Conservation (phyloP, 2,888 invertebrate species). For the Callyntrura guangdongensis region DNA sequence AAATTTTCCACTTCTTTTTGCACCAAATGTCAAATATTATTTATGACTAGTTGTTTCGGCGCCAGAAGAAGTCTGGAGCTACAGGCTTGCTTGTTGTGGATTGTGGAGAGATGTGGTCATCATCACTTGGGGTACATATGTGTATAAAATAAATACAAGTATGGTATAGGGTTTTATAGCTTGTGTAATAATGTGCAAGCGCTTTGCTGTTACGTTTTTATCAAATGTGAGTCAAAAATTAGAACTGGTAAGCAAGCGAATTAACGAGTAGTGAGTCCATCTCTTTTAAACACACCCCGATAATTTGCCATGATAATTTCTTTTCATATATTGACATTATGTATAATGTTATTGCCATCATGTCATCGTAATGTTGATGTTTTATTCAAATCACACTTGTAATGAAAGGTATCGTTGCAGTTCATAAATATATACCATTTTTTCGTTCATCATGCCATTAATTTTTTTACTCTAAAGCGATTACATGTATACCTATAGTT, state of each 20-base stretch:
- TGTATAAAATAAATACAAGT: slow-evolving; percentile 9
- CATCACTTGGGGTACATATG: slow-evolving; percentile 2
- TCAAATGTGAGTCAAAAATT: background rate
- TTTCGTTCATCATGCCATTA: slow-evolving; percentile 3
- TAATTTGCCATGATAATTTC: slow-evolving; percentile 64
- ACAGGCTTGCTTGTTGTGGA: background rate
- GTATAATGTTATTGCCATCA: slow-evolving; percentile 53
- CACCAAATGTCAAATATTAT: slow-evolving; percentile 77
- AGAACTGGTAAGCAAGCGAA: slow-evolving; percentile 14
- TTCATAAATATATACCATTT: background rate
- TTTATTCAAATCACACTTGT: slow-evolving; percentile 70
- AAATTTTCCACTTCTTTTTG: slow-evolving; percentile 55
- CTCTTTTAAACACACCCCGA: slow-evolving; percentile 56
- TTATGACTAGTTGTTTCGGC: slow-evolving; percentile 71
- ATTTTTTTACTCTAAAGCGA: slow-evolving; percentile 16
- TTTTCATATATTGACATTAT: slow-evolving; percentile 47
- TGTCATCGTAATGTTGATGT: slow-evolving; percentile 56
- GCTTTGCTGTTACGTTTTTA: background rate
- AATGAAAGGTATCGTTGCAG: slow-evolving; percentile 44
- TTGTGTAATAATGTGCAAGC: background rate
- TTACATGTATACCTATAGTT: slow-evolving; percentile 21
- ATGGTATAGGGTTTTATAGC: background rate
- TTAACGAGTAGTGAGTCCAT: background rate
- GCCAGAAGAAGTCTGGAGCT: slow-evolving; percentile 67
- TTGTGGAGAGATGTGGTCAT: slow-evolving; percentile 6